phyloP scores from a whole-genome alignment of 2,888 invertebrate species.

The Spilarctia lutea region DNA sequence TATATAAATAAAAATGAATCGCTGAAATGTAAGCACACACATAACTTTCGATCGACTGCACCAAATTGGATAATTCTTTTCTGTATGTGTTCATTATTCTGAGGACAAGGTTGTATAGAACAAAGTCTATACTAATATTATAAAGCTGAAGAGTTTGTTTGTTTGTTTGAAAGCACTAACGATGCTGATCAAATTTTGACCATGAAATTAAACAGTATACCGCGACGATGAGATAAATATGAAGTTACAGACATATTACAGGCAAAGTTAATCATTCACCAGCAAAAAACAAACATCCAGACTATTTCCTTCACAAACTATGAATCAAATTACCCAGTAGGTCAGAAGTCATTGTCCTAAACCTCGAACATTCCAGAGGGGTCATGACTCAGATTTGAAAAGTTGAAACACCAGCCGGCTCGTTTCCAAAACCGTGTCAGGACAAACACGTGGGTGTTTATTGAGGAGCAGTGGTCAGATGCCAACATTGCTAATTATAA shows the following conservation, averaged over 20 bases:
- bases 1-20: too few species aligned
- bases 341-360: conserved; percentile 68
- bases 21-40: too few species aligned
- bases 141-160: too few species aligned
- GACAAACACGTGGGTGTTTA: conserved; percentile 43
- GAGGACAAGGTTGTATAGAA: too few species aligned
- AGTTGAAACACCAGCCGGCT: conserved; percentile 36
- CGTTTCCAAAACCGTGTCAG: conserved; percentile 49
- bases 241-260: neutral
- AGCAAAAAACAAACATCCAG: neutral
- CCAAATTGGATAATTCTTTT: too few species aligned
- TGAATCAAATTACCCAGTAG: conserved; percentile 41
- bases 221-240: neutral
- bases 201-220: too few species aligned
- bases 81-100: too few species aligned
- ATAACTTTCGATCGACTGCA: too few species aligned
- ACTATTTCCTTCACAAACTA: conserved; percentile 26
- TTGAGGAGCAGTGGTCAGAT: conserved; percentile 18
- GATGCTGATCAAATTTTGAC: too few species aligned
- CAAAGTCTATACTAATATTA: too few species aligned
- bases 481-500: conserved; percentile 15
- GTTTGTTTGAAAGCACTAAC: too few species aligned
- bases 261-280: neutral
- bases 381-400: conserved; percentile 55
- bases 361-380: conserved; percentile 64